Base-by-base conservation (phyloP, 1,140 invertebrate genomes). In the Drosophila carrolli region DNA sequence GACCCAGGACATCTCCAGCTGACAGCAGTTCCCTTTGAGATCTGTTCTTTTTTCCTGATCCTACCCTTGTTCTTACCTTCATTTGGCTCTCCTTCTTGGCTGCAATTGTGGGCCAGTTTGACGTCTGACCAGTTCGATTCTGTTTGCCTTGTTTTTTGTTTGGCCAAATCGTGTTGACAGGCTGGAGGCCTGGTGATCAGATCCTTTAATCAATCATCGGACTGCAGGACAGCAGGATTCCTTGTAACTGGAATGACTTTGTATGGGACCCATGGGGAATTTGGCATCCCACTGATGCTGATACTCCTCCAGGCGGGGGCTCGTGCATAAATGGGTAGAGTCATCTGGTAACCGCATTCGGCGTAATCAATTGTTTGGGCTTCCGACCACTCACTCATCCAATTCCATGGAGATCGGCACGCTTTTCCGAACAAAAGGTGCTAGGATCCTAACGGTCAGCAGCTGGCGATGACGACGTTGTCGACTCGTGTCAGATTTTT, bases 21-120 rank as follows among this genome's bases (percentile, higher is more conserved):
- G 67, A 71, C 67, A 71, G 50, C 27, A 54, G 32, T 27, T 70
- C 23, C 61, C 27, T 35, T 27, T 27, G 29, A 43, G 65, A 67
- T 16, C n/a, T 6, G 10, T 46, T 32, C 35, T 46, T 27, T 16
- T n/a, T 27, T 32, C 6, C 50, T 16, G 37, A 37, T 38, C 37
- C 53, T 61, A 38, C 23, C 54, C 56, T 38, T 44, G n/a, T 41
- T 35, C 13, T 19, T 9, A 63, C 38, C 75, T 62, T 14, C 58
- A 37, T 23, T 67, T 56, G 54, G 40, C 23, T 54, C 41, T 68
- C n/a, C 50, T 11, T 29, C 47, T 55, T 57, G 54, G 43, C 57
- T 77, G 76, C 83, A 80, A 84, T 89, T 89, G 81, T 88, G 84
- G 84, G 85, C 85, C 84, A 88, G 77, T 74, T 84, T 83, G 84